Base-by-base conservation (phyloP, 2,888 invertebrate genomes). In the Leptura quadrifasciata region DNA sequence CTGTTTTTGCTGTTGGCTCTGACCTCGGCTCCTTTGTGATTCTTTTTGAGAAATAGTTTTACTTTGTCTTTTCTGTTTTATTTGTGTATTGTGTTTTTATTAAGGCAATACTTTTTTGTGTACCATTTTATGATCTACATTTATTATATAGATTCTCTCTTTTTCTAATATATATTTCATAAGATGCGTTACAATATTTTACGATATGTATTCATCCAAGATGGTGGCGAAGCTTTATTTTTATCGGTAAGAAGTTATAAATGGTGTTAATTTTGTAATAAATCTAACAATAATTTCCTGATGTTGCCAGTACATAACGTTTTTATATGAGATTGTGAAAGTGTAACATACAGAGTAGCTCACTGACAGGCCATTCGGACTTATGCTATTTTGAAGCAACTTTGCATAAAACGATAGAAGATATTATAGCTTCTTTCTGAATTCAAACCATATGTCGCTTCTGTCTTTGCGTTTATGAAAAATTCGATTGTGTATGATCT, bases 41-140 rank as follows among this genome's bases (percentile, higher is more conserved):
- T 47, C n/a, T 47, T 47, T n/a, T 47, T 47, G 47, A 47, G n/a
- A 47, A 47, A 47, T 3, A n/a, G 47, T 47, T 47, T n/a, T 47
- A 15, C 39, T n/a, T n/a, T 47, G 47, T 47, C 47, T 15, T 15
- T 10, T 47, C 47, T 15, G n/a, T n/a, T 47, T 47, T 47, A 47
- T 47, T 15, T 47, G 15, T 5, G 47, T 47, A 12, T 39, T 15
- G 39, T 47, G n/a, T n/a, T 47, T 47, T 47, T 47, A 47, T n/a
- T 47, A 47, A 47, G n/a, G 47, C 5, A 47, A 47, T 15, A n/a
- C 47, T 47, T 47, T 47, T 47, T 47, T 47, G 47, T 47, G 5
- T n/a, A 2, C 47, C 12, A 47, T 39, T 47, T 47, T 47, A 47
- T 47, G 47, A n/a, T 47, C 47, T 47, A n/a, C 47, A 47, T 47